These are phyloP conservation scores for Leucophenga varia DNA, from an alignment of 1,140 invertebrate genomes.

Conservation along the genomic window DNA sequence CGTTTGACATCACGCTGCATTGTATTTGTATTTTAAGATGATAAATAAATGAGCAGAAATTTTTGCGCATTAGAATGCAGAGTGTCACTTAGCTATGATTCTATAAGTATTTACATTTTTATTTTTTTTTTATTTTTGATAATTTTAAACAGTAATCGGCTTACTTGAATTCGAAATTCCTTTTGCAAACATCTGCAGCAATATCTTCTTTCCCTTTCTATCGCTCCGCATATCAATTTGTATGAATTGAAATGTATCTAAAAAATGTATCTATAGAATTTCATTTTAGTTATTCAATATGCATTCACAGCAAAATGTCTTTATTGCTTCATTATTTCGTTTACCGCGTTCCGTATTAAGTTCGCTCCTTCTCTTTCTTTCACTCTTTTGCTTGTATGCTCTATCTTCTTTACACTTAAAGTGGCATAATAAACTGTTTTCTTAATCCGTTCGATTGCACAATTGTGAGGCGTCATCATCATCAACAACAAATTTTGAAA, in stretches of 20 bases:
- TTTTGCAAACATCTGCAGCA: too few species aligned
- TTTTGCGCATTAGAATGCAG: too few species aligned
- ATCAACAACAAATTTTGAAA: constrained; percentile 3
- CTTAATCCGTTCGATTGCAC: constrained; percentile 31
- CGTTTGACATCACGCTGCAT: background rate
- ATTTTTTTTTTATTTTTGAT: too few species aligned
- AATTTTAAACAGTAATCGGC: too few species aligned
- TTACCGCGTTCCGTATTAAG: constrained; percentile 30
- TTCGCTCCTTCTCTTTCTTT: background rate
- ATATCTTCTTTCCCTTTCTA: too few species aligned
- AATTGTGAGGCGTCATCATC: constrained; percentile 14
- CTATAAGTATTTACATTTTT: too few species aligned
- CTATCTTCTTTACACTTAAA: too few species aligned
- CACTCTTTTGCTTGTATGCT: constrained; percentile 8
- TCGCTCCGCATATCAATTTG: too few species aligned
- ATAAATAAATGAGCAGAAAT: constrained; percentile 12
- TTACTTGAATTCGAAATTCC: too few species aligned
- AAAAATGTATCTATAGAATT: too few species aligned
- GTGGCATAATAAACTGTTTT: constrained; percentile 31
- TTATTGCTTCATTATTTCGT: constrained; percentile 38
- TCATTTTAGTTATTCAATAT: constrained; percentile 38
- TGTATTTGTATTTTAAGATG: background rate
- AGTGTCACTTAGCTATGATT: too few species aligned
- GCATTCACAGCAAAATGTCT: constrained; percentile 25
- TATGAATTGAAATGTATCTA: too few species aligned